phyloP scores from a whole-genome alignment of 2,113 vertebrate species.

The Polypterus senegalus region DNA sequence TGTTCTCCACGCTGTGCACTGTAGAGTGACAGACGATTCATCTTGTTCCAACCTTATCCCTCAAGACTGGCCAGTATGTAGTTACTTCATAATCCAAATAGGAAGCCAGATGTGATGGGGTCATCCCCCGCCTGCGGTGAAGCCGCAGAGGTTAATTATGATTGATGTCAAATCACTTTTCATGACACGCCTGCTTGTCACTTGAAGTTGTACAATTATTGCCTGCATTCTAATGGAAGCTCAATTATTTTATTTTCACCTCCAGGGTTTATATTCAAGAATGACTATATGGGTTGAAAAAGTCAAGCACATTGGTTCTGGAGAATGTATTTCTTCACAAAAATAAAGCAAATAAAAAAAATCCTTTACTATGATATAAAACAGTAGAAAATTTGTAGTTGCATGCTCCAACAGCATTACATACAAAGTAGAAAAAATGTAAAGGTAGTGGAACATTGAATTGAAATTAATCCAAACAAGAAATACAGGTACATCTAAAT shows the following conservation, averaged over 20 bases:
- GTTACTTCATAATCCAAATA: constrained; percentile 49
- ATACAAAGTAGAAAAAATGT: too few species aligned
- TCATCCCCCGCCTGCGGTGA: constrained; percentile 39
- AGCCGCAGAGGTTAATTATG: constrained; percentile 60
- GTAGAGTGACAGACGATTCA: constrained; percentile 56
- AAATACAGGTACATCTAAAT: too few species aligned
- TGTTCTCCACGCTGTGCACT: constrained; percentile 37
- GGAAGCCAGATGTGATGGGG: constrained; percentile 61
- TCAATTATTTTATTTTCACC: constrained; percentile 17
- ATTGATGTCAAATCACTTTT: constrained; percentile 57
- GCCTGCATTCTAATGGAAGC: constrained; percentile 16
- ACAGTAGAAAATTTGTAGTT: too few species aligned
- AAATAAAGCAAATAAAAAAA: too few species aligned
- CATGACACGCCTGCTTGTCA: constrained; percentile 43
- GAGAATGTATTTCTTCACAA: too few species aligned
- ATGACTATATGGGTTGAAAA: neutral
- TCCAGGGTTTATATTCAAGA: constrained; percentile 12
- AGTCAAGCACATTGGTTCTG: too few species aligned
- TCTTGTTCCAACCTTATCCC: constrained; percentile 47
- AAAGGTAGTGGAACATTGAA: too few species aligned
- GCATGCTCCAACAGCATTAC: too few species aligned
- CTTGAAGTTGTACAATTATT: constrained; percentile 38
- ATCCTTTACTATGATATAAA: too few species aligned
- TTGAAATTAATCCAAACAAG: too few species aligned
- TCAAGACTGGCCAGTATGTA: constrained; percentile 41